Conservation (phyloP, 2,113 vertebrate genomes). For the Hippocampus comes region DNA sequence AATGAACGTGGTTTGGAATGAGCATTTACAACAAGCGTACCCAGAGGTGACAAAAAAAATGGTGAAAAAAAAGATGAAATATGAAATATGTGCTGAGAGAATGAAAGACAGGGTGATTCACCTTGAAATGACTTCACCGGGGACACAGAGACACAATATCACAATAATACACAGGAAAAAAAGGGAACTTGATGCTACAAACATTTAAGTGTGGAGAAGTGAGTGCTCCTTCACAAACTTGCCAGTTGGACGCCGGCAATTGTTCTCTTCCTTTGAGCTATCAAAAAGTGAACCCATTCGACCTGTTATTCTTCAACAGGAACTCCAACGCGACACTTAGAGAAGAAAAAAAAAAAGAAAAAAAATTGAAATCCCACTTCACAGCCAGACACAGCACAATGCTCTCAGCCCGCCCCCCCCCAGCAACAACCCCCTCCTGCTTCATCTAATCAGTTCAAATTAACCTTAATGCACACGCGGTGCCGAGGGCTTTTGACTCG, state of each 20-base stretch:
- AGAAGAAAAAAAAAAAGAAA: constrained; percentile 30
- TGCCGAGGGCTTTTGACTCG: constrained; percentile 55
- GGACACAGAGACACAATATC: constrained; percentile 14
- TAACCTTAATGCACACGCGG: constrained; percentile 64
- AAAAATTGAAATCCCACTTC: constrained; percentile 36
- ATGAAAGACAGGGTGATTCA: no score
- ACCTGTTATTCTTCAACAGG: constrained; percentile 40
- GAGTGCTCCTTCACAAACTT: constrained; percentile 20
- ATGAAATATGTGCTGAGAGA: not conserved
- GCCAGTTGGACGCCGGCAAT: constrained; percentile 37
- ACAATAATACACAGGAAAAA: constrained; percentile 9
- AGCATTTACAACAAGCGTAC: not conserved
- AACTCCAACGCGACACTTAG: constrained; percentile 28
- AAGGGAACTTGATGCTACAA: constrained; percentile 27
- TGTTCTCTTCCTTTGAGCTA: constrained; percentile 44
- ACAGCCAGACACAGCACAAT: constrained; percentile 34
- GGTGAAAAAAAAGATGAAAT: not conserved
- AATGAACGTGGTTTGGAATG: not conserved
- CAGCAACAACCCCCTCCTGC: constrained; percentile 51
- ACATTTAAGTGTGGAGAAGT: constrained; percentile 4
- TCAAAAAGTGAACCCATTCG: constrained; percentile 35
- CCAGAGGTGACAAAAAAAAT: not conserved
- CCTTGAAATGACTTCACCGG: constrained; percentile 9
- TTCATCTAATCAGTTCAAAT: constrained; percentile 73
- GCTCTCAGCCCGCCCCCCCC: constrained; percentile 28